Base-by-base conservation (phyloP, 2,797 vertebrate genomes). In the Gila robusta region DNA sequence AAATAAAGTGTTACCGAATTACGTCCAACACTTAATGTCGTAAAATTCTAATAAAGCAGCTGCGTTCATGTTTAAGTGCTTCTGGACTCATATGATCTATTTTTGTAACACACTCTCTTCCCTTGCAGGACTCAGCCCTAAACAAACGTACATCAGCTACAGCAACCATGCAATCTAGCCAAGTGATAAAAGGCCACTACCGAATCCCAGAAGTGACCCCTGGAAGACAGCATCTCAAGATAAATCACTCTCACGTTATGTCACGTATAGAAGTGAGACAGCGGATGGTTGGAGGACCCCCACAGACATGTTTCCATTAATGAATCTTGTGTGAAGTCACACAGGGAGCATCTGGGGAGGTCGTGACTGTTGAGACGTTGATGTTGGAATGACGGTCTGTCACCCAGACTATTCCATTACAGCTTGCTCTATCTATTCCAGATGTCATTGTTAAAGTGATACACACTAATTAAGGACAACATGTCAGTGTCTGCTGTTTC, bases 141-240 rank as follows among this genome's bases (percentile, higher is more conserved):
- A 98, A 93, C 98, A 98, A 95, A 99, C 98, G 87, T 99, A 99
- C 85, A 98, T 99, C 96, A 98, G 97, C 96, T 99, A 99, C 93
- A 99, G 97, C 96, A 99, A 99, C 96, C 98, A 99, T 64, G 98
- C 98, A 70, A 97, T 99, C 96, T 99, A 98, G 88, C 64, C 88
- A 95, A 87, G 56, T 86, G 91, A 35, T 87, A 92, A 90, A 87
- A 87, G 89, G 83, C 91, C 80, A 87, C 87, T 79, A 81, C 87
- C 14, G 72, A 74, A 85, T 90, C 90, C 91, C 91, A 91, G 91
- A 92, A 92, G 91, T 87, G 89, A 91, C 91, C 69, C 83, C 83
- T 91, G 21, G 79, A 91, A 87, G 90, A 89, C 87, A 81, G 89
- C 85, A 64, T 89, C 86, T 85, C 86, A 90, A 89, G 89, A 82